Base-by-base conservation (phyloP, 2,797 vertebrate species). In the Loris lydekkerianus region DNA sequence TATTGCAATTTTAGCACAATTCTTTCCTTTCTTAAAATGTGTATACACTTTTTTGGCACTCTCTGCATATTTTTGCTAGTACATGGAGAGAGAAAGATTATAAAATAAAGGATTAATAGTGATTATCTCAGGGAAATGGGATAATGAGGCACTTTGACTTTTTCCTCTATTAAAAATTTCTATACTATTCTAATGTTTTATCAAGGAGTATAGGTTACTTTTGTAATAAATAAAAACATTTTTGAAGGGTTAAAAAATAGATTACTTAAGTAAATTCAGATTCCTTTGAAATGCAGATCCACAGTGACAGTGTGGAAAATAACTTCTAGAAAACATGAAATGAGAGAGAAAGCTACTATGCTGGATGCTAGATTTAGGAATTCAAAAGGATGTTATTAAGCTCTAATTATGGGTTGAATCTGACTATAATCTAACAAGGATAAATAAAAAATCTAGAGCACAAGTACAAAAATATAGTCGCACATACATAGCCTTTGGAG, bases 231-330 rank as follows among this genome's bases (percentile, higher is more conserved):
- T 49, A 86, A 91, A 83, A 69, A 89, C 17, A 70, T 40, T 70
- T 93, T 92, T 86, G 17, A 91, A 92, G 86, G 34, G 5, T 63
- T 77, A 91, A 96, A 96, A 56, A 76, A 70, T 73, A 43, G n/a
- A 60, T 43, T 83, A 87, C 85, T 76, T 81, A 85, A 75, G 58
- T 23, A 53, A 83, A 49, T 84, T 63, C 37, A 21, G 13, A 69
- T 77, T 73, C 7, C 5, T 67, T 85, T 90, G 31, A 49, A 86
- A 89, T 83, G 46, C 5, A 90, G 85, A 77, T 53, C 49, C 73
- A 78, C 1, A 18, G 0, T 63, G 10, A 17, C 7, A 86, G 10
- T 20, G 83, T 40, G 25, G 25, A 94, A 96, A 92, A 90, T 63
- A 87, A 91, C 77, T 60, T 85, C 89, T 94, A 3, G 20, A 77